Percentiles rank a stretch among this genome's conserved stretches.
Evolutionary conservation across 2,113 vertebrate species (phyloP).

Genomic region (Hemibagrus wyckioides): DNA sequence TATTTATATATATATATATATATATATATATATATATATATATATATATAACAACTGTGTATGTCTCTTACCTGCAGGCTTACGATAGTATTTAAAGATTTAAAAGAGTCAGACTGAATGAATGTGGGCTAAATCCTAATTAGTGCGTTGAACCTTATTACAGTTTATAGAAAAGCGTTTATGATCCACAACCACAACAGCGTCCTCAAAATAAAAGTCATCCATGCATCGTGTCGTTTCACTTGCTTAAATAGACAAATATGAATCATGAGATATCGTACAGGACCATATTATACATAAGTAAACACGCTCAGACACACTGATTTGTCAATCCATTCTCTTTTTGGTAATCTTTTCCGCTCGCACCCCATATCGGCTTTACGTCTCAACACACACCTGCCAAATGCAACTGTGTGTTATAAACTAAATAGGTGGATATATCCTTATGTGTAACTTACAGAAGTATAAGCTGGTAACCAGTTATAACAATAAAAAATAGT

Average conservation of each 20-base stretch:
- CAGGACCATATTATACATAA: background rate
- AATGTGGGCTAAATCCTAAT: constrained; percentile 44
- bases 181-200: background rate
- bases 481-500: background rate
- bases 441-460: background rate
- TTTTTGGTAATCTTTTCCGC: background rate
- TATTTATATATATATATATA: too few species aligned
- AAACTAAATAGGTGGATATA: background rate
- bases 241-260: background rate
- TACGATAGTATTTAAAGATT: constrained; percentile 28
- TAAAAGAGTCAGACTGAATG: constrained; percentile 31
- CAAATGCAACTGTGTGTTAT: constrained; percentile 18
- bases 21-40: too few species aligned
- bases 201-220: background rate
- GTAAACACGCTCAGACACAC: background rate
- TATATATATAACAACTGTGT: too few species aligned
- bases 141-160: constrained; percentile 10
- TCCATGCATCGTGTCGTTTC: background rate
- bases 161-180: background rate
- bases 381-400: constrained; percentile 22
- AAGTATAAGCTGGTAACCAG: background rate
- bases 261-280: background rate
- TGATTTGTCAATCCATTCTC: background rate
- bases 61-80: constrained; percentile 4
- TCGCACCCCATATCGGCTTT: background rate